Conservation (phyloP, 1,140 invertebrate genomes). For the Latrodectus geometricus region DNA sequence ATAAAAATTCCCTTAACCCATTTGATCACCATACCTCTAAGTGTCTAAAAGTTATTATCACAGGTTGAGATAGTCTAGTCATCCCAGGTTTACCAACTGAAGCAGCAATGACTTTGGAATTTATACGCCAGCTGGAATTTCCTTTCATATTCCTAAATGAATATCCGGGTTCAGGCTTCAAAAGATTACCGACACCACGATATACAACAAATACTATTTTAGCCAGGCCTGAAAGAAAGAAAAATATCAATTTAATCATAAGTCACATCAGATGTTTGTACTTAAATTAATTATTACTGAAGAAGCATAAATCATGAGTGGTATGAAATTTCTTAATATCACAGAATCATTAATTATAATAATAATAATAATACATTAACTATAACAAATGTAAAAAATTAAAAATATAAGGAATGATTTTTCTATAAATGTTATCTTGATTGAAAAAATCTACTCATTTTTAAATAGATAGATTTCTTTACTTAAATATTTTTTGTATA, state of each 20-base stretch:
- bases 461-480: no score
- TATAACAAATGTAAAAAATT: no score
- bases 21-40: slow-evolving; percentile 72
- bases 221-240: slow-evolving; percentile 55
- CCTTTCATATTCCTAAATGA: slow-evolving; percentile 61
- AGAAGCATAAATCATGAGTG: no score
- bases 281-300: no score
- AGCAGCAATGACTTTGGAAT: slow-evolving; percentile 84
- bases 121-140: slow-evolving; percentile 75
- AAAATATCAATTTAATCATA: background rate
- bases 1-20: no score
- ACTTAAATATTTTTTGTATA: no score
- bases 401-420: no score
- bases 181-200: slow-evolving; percentile 60
- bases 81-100: slow-evolving; percentile 58
- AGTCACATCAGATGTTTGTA: background rate
- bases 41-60: slow-evolving; percentile 71
- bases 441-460: no score
- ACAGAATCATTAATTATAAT: background rate
- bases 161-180: slow-evolving; percentile 57
- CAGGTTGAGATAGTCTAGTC: slow-evolving; percentile 50
- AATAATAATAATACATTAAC: background rate
- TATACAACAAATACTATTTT: slow-evolving; percentile 64
- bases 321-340: no score
- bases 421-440: no score